phyloP scores from a whole-genome alignment of 2,113 vertebrate genomes.

The Microcebus murinus region DNA sequence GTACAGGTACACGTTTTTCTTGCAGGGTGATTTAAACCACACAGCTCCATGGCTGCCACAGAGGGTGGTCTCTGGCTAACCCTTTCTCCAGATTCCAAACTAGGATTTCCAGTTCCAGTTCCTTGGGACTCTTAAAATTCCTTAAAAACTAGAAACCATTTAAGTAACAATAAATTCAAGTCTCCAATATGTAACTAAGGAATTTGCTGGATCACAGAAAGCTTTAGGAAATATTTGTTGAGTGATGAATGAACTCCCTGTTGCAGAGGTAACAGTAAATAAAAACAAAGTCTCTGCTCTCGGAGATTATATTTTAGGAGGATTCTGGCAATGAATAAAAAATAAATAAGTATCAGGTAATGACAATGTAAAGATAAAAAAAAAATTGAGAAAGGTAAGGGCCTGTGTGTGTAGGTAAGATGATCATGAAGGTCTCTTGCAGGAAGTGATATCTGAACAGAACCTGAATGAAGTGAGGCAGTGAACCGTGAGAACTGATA shows the following conservation, averaged over 20 bases:
- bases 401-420: neutral
- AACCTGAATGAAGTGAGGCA: neutral
- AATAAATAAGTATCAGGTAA: neutral
- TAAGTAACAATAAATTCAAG: neutral
- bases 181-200: neutral
- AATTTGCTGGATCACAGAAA: neutral
- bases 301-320: neutral
- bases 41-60: fast-evolving
- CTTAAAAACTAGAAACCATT: neutral
- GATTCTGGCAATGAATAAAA: neutral
- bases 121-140: neutral
- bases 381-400: neutral
- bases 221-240: neutral
- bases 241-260: neutral
- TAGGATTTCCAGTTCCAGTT: neutral
- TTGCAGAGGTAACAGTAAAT: neutral
- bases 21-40: neutral
- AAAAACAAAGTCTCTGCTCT: neutral
- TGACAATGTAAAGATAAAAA: neutral
- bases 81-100: neutral
- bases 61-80: neutral
- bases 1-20: neutral
- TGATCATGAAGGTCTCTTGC: neutral
- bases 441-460: neutral
- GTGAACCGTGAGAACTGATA: neutral